These are phyloP conservation scores for Carassius gibelio DNA, from an alignment of 2,113 vertebrate species.

Conservation along the genomic window DNA sequence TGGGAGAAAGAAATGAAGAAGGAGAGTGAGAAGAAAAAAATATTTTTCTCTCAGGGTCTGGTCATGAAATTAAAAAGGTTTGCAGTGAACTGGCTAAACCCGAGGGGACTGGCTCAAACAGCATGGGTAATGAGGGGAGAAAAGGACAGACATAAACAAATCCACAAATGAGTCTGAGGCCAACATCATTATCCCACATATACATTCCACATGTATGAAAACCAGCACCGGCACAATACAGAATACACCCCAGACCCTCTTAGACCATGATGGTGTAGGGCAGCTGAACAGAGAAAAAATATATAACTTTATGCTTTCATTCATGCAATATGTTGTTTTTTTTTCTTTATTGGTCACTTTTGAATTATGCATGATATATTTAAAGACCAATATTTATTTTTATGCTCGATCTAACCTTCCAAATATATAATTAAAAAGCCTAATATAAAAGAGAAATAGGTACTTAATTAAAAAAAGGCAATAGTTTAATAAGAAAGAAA, in stretches of 20 bases:
- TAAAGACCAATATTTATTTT: neutral
- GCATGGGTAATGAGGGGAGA: slow-evolving; percentile 88
- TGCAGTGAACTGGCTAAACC: slow-evolving; percentile 82
- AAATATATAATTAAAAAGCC: slow-evolving; percentile 37
- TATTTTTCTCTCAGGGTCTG: slow-evolving; percentile 61
- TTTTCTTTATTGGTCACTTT: neutral
- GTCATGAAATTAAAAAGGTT: slow-evolving; percentile 79
- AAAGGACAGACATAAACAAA: slow-evolving; percentile 88
- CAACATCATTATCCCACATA: slow-evolving; percentile 83
- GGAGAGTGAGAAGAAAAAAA: slow-evolving; percentile 60
- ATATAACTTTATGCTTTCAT: neutral
- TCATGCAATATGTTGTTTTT: neutral
- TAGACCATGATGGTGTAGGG: neutral
- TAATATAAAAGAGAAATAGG: slow-evolving; percentile 45
- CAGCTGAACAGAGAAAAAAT: neutral
- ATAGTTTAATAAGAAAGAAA: slow-evolving; percentile 17
- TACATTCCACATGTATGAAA: slow-evolving; percentile 77
- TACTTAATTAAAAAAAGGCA: neutral
- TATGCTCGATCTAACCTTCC: neutral
- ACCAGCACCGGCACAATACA: slow-evolving; percentile 6
- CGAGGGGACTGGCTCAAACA: slow-evolving; percentile 84
- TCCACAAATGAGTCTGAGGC: slow-evolving; percentile 81
- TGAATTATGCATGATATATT: slow-evolving; percentile 20
- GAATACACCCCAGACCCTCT: neutral
- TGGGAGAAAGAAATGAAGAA: neutral